Evolutionary conservation across 2,113 vertebrate species (phyloP), one percentile per base, ranked within the genome.

Genomic region (Petaurus breviceps): DNA sequence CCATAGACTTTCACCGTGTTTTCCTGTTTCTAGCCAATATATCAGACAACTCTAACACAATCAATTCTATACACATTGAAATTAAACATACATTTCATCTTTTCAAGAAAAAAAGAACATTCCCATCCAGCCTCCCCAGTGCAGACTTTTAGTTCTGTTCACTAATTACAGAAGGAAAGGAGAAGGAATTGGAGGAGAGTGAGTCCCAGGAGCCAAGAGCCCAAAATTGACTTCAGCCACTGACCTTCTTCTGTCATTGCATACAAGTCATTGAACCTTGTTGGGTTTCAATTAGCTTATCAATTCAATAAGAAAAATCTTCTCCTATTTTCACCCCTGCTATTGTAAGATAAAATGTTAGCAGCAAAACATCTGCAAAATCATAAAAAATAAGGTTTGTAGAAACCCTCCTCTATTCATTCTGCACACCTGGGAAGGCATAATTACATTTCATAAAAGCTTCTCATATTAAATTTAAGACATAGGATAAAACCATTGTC

Each of bases 341-440:
- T n/a, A 50, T 2, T 92, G 0, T 0, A 10, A 55, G 55, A 92
- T 47, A 84, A 97, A 95, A 53, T 52, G 19, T 31, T 57, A 37
- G 95, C 93, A 93, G n/a, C 31, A 52, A 95, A 89, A 90, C 84
- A 93, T 95, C 77, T 93, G 52, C 90, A 61, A 52, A 92, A 94
- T 92, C 43, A 43, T 52, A 52, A 51, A 51, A 57, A 28, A 57
- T 26, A 1, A 16, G 4, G 1, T n/a, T 0, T n/a, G 50, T 37
- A 54, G 61, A 90, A 77, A n/a, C 46, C 10, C n/a, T 51, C 14
- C 77, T 55, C 14, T 55, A 16, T 49, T 91, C 28, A 61, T 61
- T 93, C 31, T 28, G 9, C 19, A 93, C 24, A 47, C 52, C 50
- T 90, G 47, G 47, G 90, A 95, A 95, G 96, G 84, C 3, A 31